Conservation (phyloP, 2,888 invertebrate species). For the Patella ulyssiponensis region DNA sequence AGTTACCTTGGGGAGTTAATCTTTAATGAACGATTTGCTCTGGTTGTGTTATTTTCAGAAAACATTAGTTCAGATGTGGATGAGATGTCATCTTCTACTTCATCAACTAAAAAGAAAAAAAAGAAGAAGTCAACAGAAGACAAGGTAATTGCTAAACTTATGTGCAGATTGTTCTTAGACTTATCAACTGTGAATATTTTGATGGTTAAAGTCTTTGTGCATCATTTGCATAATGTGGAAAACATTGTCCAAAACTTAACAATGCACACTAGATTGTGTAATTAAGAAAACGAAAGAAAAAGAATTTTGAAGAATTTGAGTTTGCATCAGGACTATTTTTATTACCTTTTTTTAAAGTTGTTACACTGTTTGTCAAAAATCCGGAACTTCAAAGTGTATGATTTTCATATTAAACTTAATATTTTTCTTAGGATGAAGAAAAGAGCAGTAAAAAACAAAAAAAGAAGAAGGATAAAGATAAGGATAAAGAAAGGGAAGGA, state of each 20-base stretch:
- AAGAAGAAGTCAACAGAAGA: slow-evolving; percentile 39
- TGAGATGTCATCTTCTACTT: slow-evolving; percentile 19
- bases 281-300: too few species aligned
- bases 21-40: too few species aligned
- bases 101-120: slow-evolving; percentile 33
- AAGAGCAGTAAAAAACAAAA: slow-evolving; percentile 29
- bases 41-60: slow-evolving; percentile 24
- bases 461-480: slow-evolving; percentile 38
- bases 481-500: slow-evolving; percentile 38
- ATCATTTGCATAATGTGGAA: not conserved
- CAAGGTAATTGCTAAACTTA: slow-evolving; percentile 17
- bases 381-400: too few species aligned
- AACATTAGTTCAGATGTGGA: slow-evolving; percentile 31
- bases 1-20: too few species aligned
- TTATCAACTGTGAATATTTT: too few species aligned
- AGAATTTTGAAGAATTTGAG: too few species aligned
- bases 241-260: slow-evolving; percentile 14
- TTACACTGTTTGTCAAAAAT: too few species aligned
- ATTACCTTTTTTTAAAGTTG: too few species aligned
- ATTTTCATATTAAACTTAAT: slow-evolving; percentile 13
- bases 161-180: too few species aligned
- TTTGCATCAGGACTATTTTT: too few species aligned
- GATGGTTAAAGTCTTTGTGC: too few species aligned
- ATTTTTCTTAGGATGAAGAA: slow-evolving; percentile 35
- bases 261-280: too few species aligned